These are phyloP conservation scores for Puma concolor DNA, from an alignment of 2,113 vertebrate species.

Conservation along the genomic window DNA sequence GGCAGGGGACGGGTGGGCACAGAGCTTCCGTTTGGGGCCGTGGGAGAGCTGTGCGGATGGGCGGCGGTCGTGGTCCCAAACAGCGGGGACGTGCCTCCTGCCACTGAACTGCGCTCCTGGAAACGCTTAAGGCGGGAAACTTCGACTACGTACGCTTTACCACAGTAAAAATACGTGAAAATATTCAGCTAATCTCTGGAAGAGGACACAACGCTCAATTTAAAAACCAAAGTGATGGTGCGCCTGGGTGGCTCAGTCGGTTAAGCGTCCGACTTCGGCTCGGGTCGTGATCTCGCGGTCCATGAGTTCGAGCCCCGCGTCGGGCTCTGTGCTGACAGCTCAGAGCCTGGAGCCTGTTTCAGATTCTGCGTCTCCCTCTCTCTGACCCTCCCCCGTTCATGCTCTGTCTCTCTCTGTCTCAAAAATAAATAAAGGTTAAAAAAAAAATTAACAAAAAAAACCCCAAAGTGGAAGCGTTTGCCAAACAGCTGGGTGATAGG, in stretches of 20 bases:
- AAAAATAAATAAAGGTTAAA: too few relatives aligned
- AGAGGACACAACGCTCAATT: too few relatives aligned
- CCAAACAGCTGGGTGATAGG: not conserved
- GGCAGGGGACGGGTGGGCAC: not conserved
- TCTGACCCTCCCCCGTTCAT: too few relatives aligned
- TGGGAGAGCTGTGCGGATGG: not conserved
- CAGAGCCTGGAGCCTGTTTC: too few relatives aligned
- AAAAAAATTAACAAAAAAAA: too few relatives aligned
- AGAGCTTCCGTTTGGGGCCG: not conserved
- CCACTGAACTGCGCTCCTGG: fast-evolving
- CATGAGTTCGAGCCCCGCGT: too few relatives aligned
- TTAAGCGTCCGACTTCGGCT: fast-evolving
- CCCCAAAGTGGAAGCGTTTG: too few relatives aligned
- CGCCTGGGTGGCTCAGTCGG: too few relatives aligned
- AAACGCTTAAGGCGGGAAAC: fast-evolving
- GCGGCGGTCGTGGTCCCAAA: not conserved
- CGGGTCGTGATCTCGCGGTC: fast-evolving
- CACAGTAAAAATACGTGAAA: not conserved
- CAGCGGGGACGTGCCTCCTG: fast-evolving
- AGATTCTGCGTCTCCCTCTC: too few relatives aligned
- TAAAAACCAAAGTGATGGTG: too few relatives aligned
- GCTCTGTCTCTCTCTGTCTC: too few relatives aligned
- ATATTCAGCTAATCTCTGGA: not conserved
- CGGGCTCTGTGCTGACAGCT: too few relatives aligned
- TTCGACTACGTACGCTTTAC: fast-evolving